Evolutionary conservation across 1,140 invertebrate genomes (phyloP).

Genomic region (Ceratoteleas bidentatus): DNA sequence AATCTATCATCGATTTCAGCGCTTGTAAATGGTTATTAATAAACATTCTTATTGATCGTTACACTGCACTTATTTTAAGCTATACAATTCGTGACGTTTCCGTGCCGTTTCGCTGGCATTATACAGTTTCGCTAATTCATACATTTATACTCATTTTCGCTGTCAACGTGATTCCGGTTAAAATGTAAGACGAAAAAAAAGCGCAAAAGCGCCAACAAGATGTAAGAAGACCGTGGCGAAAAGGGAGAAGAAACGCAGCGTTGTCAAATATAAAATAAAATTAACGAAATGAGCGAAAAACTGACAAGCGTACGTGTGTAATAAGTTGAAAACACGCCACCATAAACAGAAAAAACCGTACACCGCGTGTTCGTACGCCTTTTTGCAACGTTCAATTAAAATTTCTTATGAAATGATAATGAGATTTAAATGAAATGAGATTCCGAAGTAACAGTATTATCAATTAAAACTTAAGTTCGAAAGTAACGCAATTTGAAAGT

Average conservation of each 20-base stretch:
- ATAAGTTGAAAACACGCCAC: no score
- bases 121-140: not conserved
- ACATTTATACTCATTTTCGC: slow-evolving; percentile 2
- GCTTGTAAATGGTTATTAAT: no score
- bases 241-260: no score
- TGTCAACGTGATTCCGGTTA: not conserved
- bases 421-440: slow-evolving; percentile 37
- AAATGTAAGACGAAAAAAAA: not conserved
- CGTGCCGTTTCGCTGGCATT: not conserved
- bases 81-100: not conserved
- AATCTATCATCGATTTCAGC: no score
- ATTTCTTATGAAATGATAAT: slow-evolving; percentile 35
- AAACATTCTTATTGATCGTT: no score
- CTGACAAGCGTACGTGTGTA: no score
- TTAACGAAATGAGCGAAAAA: no score
- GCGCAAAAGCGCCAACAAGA: no score
- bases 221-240: no score
- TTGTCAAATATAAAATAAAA: no score
- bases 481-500: slow-evolving; percentile 30
- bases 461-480: slow-evolving; percentile 35
- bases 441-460: slow-evolving; percentile 24
- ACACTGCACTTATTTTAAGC: no score
- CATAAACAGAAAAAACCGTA: no score
- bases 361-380: not conserved
- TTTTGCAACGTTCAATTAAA: slow-evolving; percentile 32